Conservation (phyloP, 2,888 invertebrate species). For the Limenitis camilla region DNA sequence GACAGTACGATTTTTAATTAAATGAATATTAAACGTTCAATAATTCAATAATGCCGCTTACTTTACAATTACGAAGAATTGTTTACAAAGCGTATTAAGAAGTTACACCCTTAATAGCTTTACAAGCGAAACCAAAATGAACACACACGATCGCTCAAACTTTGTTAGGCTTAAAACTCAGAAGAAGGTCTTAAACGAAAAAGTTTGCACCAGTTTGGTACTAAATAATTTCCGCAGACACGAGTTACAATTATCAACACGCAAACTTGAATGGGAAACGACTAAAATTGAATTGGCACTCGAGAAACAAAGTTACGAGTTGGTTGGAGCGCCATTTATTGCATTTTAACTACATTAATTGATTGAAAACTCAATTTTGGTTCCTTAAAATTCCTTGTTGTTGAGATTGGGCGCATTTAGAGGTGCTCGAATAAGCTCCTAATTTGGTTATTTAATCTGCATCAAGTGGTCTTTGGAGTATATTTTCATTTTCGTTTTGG, state of each 20-base stretch:
- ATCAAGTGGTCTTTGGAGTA: slow-evolving; percentile 9
- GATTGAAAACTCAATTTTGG: slow-evolving; percentile 47
- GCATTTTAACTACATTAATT: slow-evolving; percentile 66
- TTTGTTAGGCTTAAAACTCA: slow-evolving; percentile 16
- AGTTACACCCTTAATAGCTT: slow-evolving; percentile 17
- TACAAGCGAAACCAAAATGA: slow-evolving; percentile 16
- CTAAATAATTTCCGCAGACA: slow-evolving; percentile 32
- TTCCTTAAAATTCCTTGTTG: slow-evolving; percentile 36
- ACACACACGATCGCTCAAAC: slow-evolving; percentile 19
- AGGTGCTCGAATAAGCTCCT: slow-evolving; percentile 4
- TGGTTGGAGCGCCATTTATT: slow-evolving; percentile 55
- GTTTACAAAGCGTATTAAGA: slow-evolving; percentile 7
- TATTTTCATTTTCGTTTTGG: background rate
- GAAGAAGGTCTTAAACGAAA: slow-evolving; percentile 24
- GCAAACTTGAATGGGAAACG: slow-evolving; percentile 36
- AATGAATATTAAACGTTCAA: too few relatives aligned
- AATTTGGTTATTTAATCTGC: slow-evolving; percentile 14
- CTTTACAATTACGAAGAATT: background rate
- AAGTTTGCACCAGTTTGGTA: slow-evolving; percentile 29
- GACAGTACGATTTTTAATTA: too few relatives aligned
- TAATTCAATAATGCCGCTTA: too few relatives aligned
- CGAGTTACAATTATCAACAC: slow-evolving; percentile 40
- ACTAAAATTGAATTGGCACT: slow-evolving; percentile 58
- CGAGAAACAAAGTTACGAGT: slow-evolving; percentile 54
- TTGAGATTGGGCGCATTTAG: slow-evolving; percentile 25